These are phyloP conservation scores for Athene cunicularia DNA, from an alignment of 2,113 vertebrate genomes.

Conservation along the genomic window DNA sequence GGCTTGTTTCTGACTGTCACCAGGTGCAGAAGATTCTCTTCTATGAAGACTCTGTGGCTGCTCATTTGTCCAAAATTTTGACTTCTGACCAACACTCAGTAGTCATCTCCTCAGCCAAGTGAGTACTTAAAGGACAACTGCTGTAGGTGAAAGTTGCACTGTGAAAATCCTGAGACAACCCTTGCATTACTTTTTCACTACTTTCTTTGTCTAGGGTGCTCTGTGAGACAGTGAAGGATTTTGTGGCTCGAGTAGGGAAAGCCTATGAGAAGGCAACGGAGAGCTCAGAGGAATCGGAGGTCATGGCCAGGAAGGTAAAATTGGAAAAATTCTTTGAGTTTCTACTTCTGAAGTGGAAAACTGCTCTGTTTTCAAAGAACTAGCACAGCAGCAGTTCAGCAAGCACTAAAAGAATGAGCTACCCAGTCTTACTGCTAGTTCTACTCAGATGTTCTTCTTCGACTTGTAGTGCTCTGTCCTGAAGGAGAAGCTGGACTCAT, in stretches of 20 bases:
- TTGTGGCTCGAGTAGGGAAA: slow-evolving; percentile 94
- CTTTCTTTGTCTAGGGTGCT: slow-evolving; percentile 82
- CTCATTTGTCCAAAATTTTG: slow-evolving; percentile 95
- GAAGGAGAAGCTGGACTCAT: slow-evolving; percentile 93
- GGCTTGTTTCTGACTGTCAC: neutral
- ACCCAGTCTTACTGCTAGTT: neutral
- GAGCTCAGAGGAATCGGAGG: slow-evolving; percentile 89
- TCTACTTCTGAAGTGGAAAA: neutral
- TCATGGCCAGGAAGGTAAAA: slow-evolving; percentile 94
- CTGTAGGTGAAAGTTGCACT: neutral
- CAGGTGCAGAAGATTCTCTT: slow-evolving; percentile 96
- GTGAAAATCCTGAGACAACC: neutral
- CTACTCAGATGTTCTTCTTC: neutral
- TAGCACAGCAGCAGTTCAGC: neutral
- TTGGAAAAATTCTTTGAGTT: neutral
- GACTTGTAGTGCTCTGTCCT: slow-evolving; percentile 86
- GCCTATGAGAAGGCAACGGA: slow-evolving; percentile 93
- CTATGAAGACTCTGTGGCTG: slow-evolving; percentile 96
- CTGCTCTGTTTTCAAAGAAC: neutral
- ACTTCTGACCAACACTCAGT: slow-evolving; percentile 97
- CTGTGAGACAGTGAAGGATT: slow-evolving; percentile 98
- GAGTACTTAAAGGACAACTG: slow-evolving; percentile 5
- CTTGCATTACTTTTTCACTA: neutral
- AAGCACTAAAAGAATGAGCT: neutral
- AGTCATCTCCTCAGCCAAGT: slow-evolving; percentile 97